phyloP scores from a whole-genome alignment of 1,140 invertebrate genomes.

The Euwallacea fornicatus region DNA sequence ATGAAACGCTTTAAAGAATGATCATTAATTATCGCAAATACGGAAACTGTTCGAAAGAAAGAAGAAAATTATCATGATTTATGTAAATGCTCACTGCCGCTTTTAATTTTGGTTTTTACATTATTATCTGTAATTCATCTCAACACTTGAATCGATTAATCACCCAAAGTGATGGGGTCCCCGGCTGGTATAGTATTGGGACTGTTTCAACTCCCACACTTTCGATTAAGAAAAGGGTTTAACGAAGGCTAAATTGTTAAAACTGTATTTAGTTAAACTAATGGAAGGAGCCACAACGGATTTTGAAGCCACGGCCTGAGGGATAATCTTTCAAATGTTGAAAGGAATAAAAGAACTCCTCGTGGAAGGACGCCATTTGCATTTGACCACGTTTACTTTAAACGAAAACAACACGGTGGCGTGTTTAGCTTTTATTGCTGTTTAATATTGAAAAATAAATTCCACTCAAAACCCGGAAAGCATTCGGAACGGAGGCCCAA shows the following conservation, averaged over 20 bases:
- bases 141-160: neutral
- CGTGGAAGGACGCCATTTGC: neutral
- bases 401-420: neutral
- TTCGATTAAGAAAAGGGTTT: neutral
- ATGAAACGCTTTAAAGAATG: conserved; percentile 6
- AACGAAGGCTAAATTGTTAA: neutral
- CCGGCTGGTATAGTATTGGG: neutral
- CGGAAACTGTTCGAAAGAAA: neutral
- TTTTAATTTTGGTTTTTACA: conserved; percentile 7
- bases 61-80: conserved; percentile 9
- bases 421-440: neutral
- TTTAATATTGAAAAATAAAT: conserved; percentile 4
- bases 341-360: neutral
- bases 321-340: neutral
- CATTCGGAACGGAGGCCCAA: neutral
- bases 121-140: neutral
- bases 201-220: neutral
- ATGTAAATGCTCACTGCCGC: neutral
- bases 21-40: conserved; percentile 13
- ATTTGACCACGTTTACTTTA: neutral
- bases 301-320: neutral
- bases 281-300: neutral
- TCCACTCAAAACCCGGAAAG: neutral
- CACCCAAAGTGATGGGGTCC: too few species aligned
- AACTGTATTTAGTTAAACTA: neutral